Evolutionary conservation across 2,888 invertebrate genomes (phyloP).

Genomic region (Auanema sp.): DNA sequence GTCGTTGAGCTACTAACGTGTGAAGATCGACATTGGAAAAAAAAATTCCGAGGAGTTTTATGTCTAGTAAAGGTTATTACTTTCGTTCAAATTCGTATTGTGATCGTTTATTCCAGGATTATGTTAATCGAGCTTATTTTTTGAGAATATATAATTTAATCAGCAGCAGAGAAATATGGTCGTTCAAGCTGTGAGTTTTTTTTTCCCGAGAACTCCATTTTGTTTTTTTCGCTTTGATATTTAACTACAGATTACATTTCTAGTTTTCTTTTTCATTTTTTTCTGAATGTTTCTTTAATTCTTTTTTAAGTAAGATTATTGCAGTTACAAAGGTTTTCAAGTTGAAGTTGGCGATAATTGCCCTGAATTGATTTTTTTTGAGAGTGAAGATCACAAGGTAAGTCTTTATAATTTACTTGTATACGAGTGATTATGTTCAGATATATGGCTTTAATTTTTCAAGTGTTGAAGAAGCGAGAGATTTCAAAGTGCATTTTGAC

Average conservation of each 20-base stretch:
- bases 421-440: slow-evolving; percentile 1
- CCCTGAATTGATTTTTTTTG: slow-evolving; percentile 13
- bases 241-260: too few species aligned
- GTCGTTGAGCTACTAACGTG: slow-evolving; percentile 19
- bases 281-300: background rate
- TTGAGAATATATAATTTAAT: slow-evolving; percentile 19
- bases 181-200: slow-evolving; percentile 19
- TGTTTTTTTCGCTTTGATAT: too few species aligned
- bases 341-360: slow-evolving; percentile 5
- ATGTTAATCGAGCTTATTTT: slow-evolving; percentile 18
- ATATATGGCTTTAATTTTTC: slow-evolving; percentile 21
- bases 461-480: slow-evolving; percentile 13
- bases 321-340: slow-evolving; percentile 21
- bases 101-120: slow-evolving; percentile 14
- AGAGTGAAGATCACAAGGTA: slow-evolving; percentile 17
- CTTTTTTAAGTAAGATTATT: background rate
- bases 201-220: too few species aligned
- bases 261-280: background rate
- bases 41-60: slow-evolving; percentile 12
- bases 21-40: slow-evolving; percentile 11
- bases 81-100: background rate
- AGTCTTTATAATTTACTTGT: slow-evolving; percentile 1
- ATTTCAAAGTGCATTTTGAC: slow-evolving; percentile 21
- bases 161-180: slow-evolving; percentile 13
- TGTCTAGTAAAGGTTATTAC: slow-evolving; percentile 18